Evolutionary conservation across 1,140 invertebrate genomes (phyloP), one percentile per base, ranked within the genome.

Genomic region (Orchesella cincta): DNA sequence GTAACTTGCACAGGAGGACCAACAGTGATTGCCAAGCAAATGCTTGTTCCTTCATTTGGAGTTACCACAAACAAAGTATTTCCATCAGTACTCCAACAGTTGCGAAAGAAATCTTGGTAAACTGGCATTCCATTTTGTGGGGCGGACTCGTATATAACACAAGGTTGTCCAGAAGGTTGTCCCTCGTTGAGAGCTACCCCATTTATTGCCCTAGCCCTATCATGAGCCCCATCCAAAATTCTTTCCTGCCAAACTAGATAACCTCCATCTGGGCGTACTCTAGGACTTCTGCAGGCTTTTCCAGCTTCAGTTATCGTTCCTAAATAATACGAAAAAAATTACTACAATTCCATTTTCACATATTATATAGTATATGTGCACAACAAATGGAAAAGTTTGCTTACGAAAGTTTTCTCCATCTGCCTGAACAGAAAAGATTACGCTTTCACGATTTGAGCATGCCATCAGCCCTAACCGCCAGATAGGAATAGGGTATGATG

Each of bases 381-480:
- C 72, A 74, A 36, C 35, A 79, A 75, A 54, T 39, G 78, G 71
- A 64, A 39, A n/a, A 75, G 39, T 70, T n/a, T 16, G n/a, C 31
- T 28, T 85, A 92, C 91, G 86, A 79, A 88, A 89, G 75, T 86
- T 80, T 26, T 64, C 84, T 74, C 87, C 89, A 80, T 89, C 85
- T 35, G 87, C 80, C 29, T 88, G 87, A 0, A 91, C 82, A 62
- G 87, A 85, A 84, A 93, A 93, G 62, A 93, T 86, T 82, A 88
- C 89, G 35, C 89, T 91, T 73, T 87, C 86, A 82, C 94, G 87
- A 83, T 95, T 96, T 5, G 90, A 90, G 84, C 95, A 97, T 83
- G 90, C 93, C 73, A 92, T 90, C 0, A 95, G 85, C 0, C 95
- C 95, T 0, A 96, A 86, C 82, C 92, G 90, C 79, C 90, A 88